Evolutionary conservation across 2,888 invertebrate species (phyloP), one percentile per base, ranked within the genome.

Genomic region (Parasteatoda lunata): DNA sequence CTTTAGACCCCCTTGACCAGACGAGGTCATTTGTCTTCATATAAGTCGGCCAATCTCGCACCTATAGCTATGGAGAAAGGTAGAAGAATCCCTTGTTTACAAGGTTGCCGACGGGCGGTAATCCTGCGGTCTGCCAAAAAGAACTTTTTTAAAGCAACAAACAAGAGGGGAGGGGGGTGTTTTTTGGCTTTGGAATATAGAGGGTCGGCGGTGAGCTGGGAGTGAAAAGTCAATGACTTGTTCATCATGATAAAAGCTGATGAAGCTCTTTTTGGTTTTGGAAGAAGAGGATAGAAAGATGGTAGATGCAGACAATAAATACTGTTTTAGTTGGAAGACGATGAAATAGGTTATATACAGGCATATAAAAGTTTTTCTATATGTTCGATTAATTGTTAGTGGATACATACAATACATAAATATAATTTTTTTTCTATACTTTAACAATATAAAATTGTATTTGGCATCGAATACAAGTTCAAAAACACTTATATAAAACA

Each of bases 1-100:
- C 69, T 76, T 47, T 45, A 9, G n/a, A 11, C 48, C 59, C 47
- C 51, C 72, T 84, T 79, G 80, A 71, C 85, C 71, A 72, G 77
- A 52, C 78, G 73, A 59, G 79, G 69, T 69, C 76, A 45, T 71
- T 77, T 54, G 68, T 77, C 66, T 76, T 15, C 70, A 59, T 48
- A 52, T 13, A 9, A 49, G 52, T 68, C 52, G n/a, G 7, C 69
- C 69, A 72, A 49, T 51, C 49, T 64, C 15, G 64, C 73, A 72
- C 64, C 78, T 54, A 69, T 73, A 45, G 51, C 30, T 49, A 8
- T 4, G 59, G 30, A 59, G n/a, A 59, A 4, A 13, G 70, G 70
- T 30, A 75, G 51, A 45, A 54, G 78, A 66, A 83, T 71, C 71
- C 51, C 30, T 59, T 76, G 66, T 81, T 77, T 73, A 47, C 51